Conservation (phyloP, 2,888 invertebrate genomes). For the Bugula neritina region DNA sequence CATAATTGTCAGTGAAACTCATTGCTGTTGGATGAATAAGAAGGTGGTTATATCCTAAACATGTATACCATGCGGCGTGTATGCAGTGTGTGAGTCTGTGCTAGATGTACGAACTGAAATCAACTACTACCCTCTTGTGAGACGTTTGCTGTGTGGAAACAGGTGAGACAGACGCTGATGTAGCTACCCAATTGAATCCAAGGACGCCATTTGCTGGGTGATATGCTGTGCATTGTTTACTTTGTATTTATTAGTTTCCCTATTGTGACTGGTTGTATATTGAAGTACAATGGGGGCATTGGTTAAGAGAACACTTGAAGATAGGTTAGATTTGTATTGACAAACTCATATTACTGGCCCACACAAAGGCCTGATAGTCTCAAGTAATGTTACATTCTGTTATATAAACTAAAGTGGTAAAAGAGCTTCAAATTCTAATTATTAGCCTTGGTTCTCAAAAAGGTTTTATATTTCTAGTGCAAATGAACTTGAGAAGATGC, state of each 20-base stretch:
- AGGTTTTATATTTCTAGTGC: too few species aligned
- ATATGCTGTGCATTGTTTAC: slow-evolving; percentile 24
- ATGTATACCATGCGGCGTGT: not conserved
- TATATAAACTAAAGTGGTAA: not conserved
- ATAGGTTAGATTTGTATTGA: not conserved
- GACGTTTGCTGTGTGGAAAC: not conserved
- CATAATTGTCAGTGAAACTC: slow-evolving; percentile 15
- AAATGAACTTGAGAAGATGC: too few species aligned
- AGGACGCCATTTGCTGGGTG: slow-evolving; percentile 25
- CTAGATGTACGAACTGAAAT: not conserved
- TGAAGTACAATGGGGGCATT: not conserved
- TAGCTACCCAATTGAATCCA: slow-evolving; percentile 20
- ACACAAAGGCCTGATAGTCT: not conserved
- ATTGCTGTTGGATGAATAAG: not conserved
- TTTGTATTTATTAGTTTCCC: not conserved
- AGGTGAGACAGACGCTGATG: not conserved
- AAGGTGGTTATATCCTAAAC: not conserved
- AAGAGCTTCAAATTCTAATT: too few species aligned
- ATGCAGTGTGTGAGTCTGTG: not conserved
- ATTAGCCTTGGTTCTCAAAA: too few species aligned
- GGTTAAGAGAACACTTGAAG: not conserved
- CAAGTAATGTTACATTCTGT: not conserved
- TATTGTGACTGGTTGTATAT: not conserved
- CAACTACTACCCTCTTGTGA: not conserved
- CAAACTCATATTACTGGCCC: not conserved